These are phyloP conservation scores for Dreissena polymorpha DNA, from an alignment of 1,140 invertebrate species.

Conservation along the genomic window DNA sequence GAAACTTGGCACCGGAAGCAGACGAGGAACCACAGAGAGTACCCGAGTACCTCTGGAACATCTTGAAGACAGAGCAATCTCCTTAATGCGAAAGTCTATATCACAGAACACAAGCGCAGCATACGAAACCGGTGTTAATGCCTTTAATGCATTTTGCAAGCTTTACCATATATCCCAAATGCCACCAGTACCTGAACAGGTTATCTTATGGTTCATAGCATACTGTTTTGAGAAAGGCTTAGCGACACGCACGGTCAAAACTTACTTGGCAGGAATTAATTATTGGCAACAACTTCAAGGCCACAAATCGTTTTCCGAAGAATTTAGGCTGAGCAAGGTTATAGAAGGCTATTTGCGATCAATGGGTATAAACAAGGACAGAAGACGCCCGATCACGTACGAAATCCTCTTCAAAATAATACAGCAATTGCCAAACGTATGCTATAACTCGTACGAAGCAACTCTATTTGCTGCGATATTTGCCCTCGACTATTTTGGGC, in stretches of 20 bases:
- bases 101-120: constrained; percentile 5
- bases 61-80: constrained; percentile 5
- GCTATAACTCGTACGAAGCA: no score
- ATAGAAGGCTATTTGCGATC: no score
- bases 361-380: no score
- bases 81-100: background rate
- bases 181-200: background rate
- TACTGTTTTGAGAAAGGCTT: background rate
- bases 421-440: no score
- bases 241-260: background rate
- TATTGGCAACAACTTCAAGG: background rate
- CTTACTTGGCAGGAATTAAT: constrained; percentile 1
- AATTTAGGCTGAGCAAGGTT: no score
- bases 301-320: no score
- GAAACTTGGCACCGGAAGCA: background rate
- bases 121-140: background rate
- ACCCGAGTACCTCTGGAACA: constrained; percentile 8
- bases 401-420: no score
- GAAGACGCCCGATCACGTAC: no score
- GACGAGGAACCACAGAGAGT: background rate
- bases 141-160: background rate
- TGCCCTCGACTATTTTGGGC: no score
- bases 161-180: background rate
- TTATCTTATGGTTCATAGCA: background rate
- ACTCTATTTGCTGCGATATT: no score